Base-by-base conservation (phyloP, 2,797 vertebrate genomes). In the Phalanger gymnotis region DNA sequence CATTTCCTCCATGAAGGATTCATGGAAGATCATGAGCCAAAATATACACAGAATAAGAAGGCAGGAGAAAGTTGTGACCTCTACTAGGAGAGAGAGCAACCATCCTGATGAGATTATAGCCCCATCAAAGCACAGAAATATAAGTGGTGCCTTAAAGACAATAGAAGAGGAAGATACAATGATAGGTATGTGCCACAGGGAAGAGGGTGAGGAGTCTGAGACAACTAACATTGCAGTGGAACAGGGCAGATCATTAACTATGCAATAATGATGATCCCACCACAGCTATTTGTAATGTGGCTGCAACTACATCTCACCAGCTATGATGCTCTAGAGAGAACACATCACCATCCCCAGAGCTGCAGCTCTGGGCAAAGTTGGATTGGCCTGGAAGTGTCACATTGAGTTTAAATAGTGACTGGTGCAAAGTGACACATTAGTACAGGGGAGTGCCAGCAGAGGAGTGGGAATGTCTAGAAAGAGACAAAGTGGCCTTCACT, bases 351-450 rank as follows among this genome's bases (percentile, higher is more conserved):
- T 34, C 54, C 0, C 34, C 19, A n/a, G 28, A 92, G 90, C 0
- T 28, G 28, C 73, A 87, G 73, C 73, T 87, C 73, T 87, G 73
- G 73, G 73, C 73, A 87, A 87, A 47, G 73, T 87, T 51, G 73
- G 92, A 93, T 90, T 2, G 4, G 9, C 54, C 52, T 96, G 31
- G 94, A 58, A 93, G 47, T 89, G 53, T 92, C 92, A 95, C 14
- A 22, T 53, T 91, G 40, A 30, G 54, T 94, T 93, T 51, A 87
- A 87, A 30, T 92, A 57, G 51, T 31, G 10, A 95, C 31, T 55
- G 92, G 40, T 73, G 30, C 30, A 91, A 66, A 87, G 87, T 91
- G 53, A 92, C 87, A 55, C 11, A 90, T 51, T n/a, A 91, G 11
- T 11, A 11, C 89, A 61, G 89, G 34, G 51, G 93, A 93, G 25